Evolutionary conservation across 2,888 invertebrate species (phyloP).

Genomic region (Hypsopygia costalis): DNA sequence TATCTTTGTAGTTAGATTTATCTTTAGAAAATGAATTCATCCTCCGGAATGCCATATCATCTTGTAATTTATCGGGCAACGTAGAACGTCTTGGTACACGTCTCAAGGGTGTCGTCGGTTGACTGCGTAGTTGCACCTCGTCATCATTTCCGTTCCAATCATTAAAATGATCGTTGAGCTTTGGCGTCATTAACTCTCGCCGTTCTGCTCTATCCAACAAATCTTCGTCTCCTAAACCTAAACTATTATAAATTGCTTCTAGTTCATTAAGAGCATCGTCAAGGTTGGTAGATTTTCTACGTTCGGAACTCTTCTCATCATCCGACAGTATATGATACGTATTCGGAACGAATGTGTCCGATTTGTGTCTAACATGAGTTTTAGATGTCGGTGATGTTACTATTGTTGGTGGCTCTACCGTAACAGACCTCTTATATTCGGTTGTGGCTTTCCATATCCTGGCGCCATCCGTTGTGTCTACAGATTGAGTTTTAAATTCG

Average conservation of each 20-base stretch:
- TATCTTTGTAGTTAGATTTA: constrained; percentile 59
- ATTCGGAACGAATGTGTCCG: constrained; percentile 60
- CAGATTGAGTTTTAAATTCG: constrained; percentile 40
- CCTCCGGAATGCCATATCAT: constrained; percentile 91
- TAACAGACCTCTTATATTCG: constrained; percentile 65
- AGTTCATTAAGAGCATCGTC: constrained; percentile 94
- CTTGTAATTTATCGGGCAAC: constrained; percentile 84
- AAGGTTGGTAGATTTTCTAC: constrained; percentile 87
- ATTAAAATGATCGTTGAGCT: constrained; percentile 67
- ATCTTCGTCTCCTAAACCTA: constrained; percentile 91
- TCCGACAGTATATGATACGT: constrained; percentile 65
- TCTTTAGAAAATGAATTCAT: constrained; percentile 81
- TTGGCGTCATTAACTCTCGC: constrained; percentile 82
- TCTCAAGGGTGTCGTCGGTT: constrained; percentile 67
- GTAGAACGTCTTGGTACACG: constrained; percentile 65
- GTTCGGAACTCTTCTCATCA: constrained; percentile 70
- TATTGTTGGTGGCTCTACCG: constrained; percentile 55
- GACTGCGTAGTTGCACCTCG: constrained; percentile 66
- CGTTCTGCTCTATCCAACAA: constrained; percentile 89
- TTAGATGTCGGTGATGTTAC: constrained; percentile 55
- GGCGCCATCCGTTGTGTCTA: constrained; percentile 61
- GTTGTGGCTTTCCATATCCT: constrained; percentile 74
- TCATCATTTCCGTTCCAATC: constrained; percentile 77
- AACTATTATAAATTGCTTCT: constrained; percentile 94
- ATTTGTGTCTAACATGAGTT: constrained; percentile 69